phyloP scores from a whole-genome alignment of 2,888 invertebrate species.

The Asteroscopus sphinx region DNA sequence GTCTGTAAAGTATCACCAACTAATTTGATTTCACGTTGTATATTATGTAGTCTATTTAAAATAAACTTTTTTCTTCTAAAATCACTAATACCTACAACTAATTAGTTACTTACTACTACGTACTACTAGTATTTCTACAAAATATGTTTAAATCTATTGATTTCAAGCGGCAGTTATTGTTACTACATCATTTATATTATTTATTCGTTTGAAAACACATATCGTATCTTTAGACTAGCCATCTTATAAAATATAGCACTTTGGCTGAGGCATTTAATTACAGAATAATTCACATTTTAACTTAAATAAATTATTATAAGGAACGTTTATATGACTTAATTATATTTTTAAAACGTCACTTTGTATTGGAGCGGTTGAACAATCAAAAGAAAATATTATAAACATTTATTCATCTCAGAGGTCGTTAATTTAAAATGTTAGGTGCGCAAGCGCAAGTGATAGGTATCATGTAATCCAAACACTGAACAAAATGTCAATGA shows the following conservation, averaged over 20 bases:
- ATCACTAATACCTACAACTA: no score
- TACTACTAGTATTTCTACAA: conserved; percentile 6
- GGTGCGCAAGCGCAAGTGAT: no score
- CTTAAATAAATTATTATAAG: conserved; percentile 46
- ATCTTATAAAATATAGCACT: conserved; percentile 46
- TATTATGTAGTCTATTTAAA: no score
- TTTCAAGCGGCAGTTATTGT: conserved; percentile 2
- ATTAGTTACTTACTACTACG: no score
- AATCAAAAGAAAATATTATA: no score
- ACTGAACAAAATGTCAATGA: no score
- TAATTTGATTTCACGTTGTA: no score
- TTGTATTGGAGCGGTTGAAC: conserved; percentile 6
- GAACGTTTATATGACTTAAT: conserved; percentile 43
- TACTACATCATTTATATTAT: neutral
- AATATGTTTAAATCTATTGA: conserved; percentile 10
- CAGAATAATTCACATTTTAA: conserved; percentile 20
- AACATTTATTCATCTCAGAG: no score
- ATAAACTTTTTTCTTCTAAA: no score
- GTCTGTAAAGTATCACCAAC: no score
- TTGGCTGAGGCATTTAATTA: conserved; percentile 38
- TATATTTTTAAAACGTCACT: conserved; percentile 1
- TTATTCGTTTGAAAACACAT: conserved; percentile 38
- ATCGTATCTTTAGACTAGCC: conserved; percentile 43
- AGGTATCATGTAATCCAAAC: no score
- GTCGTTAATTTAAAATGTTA: no score